These are phyloP conservation scores for Mellivora capensis DNA, from an alignment of 2,113 vertebrate species.

Conservation along the genomic window DNA sequence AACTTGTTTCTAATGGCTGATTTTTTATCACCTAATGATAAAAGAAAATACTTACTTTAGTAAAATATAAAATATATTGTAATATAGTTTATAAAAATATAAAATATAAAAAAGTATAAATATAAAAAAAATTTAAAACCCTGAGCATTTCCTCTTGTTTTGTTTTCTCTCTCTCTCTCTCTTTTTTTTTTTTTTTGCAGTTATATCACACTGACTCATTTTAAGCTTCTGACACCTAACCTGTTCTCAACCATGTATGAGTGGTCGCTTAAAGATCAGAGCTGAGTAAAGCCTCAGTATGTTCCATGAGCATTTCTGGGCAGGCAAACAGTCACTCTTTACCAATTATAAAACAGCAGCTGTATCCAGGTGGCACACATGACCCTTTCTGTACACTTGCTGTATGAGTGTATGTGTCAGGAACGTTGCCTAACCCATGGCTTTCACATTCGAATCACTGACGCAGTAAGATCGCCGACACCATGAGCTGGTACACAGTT, in stretches of 20 bases:
- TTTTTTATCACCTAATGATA: neutral
- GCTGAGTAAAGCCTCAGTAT: neutral
- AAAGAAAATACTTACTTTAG: neutral
- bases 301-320: neutral
- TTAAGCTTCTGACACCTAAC: neutral
- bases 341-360: neutral
- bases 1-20: neutral
- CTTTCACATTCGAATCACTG: neutral
- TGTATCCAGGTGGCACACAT: neutral
- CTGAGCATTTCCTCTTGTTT: neutral
- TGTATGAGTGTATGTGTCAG: neutral
- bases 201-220: neutral
- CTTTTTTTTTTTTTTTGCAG: neutral
- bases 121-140: neutral
- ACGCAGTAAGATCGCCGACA: neutral
- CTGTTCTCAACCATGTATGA: neutral
- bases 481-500: neutral
- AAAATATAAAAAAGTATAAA: neutral
- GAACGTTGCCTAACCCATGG: neutral
- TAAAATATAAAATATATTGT: neutral
- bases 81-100: no score
- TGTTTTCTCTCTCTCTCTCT: neutral
- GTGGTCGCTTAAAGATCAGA: neutral
- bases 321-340: neutral
- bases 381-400: neutral